These are phyloP conservation scores for Theonella swinhoei DNA, from an alignment of 37 sponge, comb jelly and placozoan genomes.

Conservation along the genomic window DNA sequence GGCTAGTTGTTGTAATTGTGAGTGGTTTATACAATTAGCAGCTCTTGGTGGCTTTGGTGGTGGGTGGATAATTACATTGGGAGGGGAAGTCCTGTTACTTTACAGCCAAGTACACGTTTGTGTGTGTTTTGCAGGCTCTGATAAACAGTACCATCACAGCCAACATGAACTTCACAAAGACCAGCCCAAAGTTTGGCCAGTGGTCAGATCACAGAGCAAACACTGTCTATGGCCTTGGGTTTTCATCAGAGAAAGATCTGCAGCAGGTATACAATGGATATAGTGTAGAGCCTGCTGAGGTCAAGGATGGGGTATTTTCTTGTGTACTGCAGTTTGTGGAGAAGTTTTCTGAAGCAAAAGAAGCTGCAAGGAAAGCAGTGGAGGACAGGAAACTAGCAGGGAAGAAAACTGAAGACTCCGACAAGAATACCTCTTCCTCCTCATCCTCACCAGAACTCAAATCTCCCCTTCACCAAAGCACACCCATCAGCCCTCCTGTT, in stretches of 20 bases:
- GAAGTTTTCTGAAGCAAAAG: conserved; percentile 83
- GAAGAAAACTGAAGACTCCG: conserved; percentile 34
- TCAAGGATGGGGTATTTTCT: conserved; percentile 20
- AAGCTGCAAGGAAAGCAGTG: conserved; percentile 29
- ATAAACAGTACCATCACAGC: conserved; percentile 94
- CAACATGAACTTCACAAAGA: conserved; percentile 97
- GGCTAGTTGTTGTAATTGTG: no score
- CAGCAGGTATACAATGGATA: conserved; percentile 45
- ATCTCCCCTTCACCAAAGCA: conserved; percentile 13
- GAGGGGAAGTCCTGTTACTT: no score
- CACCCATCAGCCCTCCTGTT: conserved; percentile 11
- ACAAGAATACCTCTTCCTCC: conserved; percentile 17
- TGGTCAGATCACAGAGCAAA: conserved; percentile 95
- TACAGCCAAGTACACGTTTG: no score
- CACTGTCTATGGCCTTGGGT: conserved; percentile 95
- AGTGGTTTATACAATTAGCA: no score
- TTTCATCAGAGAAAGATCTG: conserved; percentile 83
- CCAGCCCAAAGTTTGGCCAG: conserved; percentile 98
- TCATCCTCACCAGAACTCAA: conserved; percentile 20
- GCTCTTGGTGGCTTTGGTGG: no score
- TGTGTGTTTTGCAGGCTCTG: conserved; percentile 73
- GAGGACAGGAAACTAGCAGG: conserved; percentile 51
- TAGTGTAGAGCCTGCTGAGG: background rate
- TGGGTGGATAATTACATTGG: no score
- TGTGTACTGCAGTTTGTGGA: conserved; percentile 69